These are phyloP conservation scores for Aviceda subcristata DNA, from an alignment of 2,113 vertebrate species.

Conservation along the genomic window DNA sequence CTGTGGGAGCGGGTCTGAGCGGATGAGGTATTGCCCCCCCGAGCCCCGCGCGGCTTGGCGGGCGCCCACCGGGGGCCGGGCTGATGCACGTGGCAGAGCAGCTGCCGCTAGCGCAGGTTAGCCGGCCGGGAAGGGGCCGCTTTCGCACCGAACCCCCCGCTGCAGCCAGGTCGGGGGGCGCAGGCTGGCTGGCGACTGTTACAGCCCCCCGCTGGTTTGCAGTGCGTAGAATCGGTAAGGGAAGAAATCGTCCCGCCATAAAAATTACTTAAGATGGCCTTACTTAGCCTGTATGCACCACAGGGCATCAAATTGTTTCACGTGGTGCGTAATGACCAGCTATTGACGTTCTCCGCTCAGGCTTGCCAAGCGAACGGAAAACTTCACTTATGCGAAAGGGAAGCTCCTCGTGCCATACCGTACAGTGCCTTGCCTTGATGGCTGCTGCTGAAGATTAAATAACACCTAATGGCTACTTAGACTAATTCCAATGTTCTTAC, in stretches of 20 bases:
- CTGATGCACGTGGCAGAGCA: constrained; percentile 2
- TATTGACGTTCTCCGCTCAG: constrained; percentile 58
- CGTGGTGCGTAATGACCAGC: constrained; percentile 63
- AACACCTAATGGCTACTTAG: constrained; percentile 24
- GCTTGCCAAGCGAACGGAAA: constrained; percentile 54
- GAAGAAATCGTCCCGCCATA: constrained; percentile 69
- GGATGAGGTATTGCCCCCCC: neutral
- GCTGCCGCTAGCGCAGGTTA: no score
- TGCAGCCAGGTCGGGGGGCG: constrained; percentile 53
- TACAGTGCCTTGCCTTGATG: constrained; percentile 32
- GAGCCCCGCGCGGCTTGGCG: neutral
- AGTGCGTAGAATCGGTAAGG: constrained; percentile 64
- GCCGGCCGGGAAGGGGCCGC: no score
- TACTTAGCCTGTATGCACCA: constrained; percentile 64
- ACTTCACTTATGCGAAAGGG: constrained; percentile 20
- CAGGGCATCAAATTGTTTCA: constrained; percentile 69
- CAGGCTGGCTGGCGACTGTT: constrained; percentile 53
- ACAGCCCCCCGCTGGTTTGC: constrained; percentile 57
- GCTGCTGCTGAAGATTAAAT: constrained; percentile 38
- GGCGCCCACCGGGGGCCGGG: neutral
- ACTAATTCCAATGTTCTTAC: constrained; percentile 25
- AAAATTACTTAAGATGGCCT: constrained; percentile 69
- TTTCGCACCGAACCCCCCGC: no score
- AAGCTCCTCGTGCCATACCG: neutral
- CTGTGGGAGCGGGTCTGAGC: neutral